Conservation (phyloP, 2,888 invertebrate genomes). For the Trissonchulus sp. region DNA sequence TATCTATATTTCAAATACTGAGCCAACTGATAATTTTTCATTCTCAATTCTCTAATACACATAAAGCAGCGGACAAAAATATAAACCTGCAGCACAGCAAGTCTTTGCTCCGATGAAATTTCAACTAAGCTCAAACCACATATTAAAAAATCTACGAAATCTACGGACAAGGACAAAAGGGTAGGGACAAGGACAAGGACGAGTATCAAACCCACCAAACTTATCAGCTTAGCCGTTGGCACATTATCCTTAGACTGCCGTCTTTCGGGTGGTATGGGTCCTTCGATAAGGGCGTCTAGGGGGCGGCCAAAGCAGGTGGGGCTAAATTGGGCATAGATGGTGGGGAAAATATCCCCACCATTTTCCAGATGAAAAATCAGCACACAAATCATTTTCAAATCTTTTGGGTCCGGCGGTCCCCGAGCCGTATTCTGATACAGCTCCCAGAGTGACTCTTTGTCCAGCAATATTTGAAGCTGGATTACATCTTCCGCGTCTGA, state of each 20-base stretch:
- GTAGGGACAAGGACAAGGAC: too few species aligned
- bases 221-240: not conserved
- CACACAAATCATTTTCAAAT: not conserved
- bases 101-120: not conserved
- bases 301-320: not conserved
- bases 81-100: too few species aligned
- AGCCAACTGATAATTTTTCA: too few species aligned
- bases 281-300: not conserved
- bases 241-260: not conserved
- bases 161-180: too few species aligned
- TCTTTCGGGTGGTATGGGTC: not conserved
- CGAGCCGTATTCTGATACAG: not conserved
- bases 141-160: too few species aligned
- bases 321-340: not conserved
- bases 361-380: constrained; percentile 1
- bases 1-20: too few species aligned
- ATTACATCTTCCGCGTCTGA: not conserved
- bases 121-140: too few species aligned
- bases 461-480: not conserved
- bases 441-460: not conserved
- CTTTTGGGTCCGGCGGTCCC: too few species aligned
- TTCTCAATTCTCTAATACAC: too few species aligned
- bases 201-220: not conserved
- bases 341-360: constrained; percentile 1
- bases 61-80: too few species aligned